Conservation (phyloP, 2,888 invertebrate species). For the Molanna angustata region DNA sequence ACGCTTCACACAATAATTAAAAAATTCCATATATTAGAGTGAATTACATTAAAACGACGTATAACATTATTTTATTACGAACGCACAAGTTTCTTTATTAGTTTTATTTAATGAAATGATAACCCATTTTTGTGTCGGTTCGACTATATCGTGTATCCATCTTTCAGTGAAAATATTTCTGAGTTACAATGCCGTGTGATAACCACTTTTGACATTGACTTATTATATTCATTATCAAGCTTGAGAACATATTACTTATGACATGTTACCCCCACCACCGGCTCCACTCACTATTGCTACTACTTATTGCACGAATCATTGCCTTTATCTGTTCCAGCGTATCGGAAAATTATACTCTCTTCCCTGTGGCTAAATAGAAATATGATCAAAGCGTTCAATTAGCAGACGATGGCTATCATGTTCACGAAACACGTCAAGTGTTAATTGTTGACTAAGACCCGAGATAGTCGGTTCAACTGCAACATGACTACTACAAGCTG, state of each 20-base stretch:
- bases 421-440: too few species aligned
- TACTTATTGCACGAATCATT: constrained; percentile 28
- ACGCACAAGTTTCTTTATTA: too few species aligned
- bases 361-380: too few species aligned
- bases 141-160: constrained; percentile 12
- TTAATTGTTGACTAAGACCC: too few species aligned
- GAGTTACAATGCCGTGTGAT: constrained; percentile 29
- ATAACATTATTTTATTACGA: too few species aligned
- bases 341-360: constrained; percentile 6
- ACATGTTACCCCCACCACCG: constrained; percentile 20
- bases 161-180: constrained; percentile 26
- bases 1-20: too few species aligned
- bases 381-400: too few species aligned
- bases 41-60: too few species aligned
- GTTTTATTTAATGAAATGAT: background rate
- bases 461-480: too few species aligned
- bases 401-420: too few species aligned
- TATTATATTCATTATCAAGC: constrained; percentile 33
- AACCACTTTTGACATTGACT: constrained; percentile 31
- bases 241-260: constrained; percentile 32
- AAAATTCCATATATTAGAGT: too few species aligned
- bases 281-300: background rate
- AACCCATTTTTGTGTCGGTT: background rate
- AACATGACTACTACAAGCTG: too few species aligned
- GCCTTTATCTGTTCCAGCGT: constrained; percentile 12